phyloP scores from a whole-genome alignment of 2,797 vertebrate species.

The Eulemur rubriventer region DNA sequence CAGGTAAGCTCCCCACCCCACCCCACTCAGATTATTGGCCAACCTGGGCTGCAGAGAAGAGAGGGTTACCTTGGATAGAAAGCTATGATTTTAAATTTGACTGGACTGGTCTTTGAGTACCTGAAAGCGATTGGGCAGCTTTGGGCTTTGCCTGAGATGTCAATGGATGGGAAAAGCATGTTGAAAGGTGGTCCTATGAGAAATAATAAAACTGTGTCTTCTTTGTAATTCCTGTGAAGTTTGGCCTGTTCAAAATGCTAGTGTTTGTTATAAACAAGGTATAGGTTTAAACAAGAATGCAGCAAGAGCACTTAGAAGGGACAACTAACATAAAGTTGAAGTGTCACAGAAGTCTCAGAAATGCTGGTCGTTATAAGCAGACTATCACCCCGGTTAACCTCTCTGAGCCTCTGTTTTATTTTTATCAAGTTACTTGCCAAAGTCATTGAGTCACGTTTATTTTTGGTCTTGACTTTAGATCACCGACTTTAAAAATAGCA shows the following conservation, averaged over 20 bases:
- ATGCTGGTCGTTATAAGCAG: background rate
- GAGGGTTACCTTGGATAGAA: background rate
- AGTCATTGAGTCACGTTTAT: background rate
- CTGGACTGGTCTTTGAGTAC: background rate
- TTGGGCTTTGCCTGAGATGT: background rate
- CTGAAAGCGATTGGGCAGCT: background rate
- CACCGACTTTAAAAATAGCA: background rate
- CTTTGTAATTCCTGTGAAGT: background rate
- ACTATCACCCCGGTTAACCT: background rate
- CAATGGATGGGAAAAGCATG: background rate
- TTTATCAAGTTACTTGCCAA: background rate
- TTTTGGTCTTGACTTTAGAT: constrained; percentile 3
- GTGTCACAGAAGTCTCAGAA: background rate
- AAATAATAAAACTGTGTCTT: background rate
- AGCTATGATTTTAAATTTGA: background rate
- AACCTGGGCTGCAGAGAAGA: background rate
- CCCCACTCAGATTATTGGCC: background rate
- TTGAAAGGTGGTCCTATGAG: background rate
- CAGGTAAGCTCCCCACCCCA: background rate
- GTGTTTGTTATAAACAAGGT: background rate
- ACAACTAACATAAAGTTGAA: background rate
- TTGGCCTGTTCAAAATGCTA: background rate
- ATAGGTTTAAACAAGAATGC: background rate
- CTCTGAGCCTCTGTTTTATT: background rate
- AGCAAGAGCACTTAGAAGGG: background rate